Evolutionary conservation across 2,888 invertebrate genomes (phyloP).

Genomic region (Aleiodes testaceus): DNA sequence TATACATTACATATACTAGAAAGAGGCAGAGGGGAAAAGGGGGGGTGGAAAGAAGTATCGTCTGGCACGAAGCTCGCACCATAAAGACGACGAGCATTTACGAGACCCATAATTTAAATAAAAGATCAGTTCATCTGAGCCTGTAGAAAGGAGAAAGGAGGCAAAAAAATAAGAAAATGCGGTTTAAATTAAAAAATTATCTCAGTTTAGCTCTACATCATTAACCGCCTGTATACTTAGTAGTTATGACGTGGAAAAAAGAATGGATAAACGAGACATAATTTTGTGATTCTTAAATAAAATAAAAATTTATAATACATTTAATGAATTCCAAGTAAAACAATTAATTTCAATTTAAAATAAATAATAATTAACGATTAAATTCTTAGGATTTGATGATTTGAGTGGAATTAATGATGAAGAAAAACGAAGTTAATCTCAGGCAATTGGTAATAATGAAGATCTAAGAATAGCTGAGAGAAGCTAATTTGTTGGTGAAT

Average conservation of each 20-base stretch:
- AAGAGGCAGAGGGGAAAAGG: too few species aligned
- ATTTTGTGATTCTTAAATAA: too few species aligned
- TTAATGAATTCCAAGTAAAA: too few species aligned
- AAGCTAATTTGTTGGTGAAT: constrained; percentile 42
- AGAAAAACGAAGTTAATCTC: constrained; percentile 24
- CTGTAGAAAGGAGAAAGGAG: constrained; percentile 17
- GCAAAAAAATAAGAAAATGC: background rate
- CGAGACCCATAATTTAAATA: constrained; percentile 36
- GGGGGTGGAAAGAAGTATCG: constrained; percentile 10
- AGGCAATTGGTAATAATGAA: constrained; percentile 36
- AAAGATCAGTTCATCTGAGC: constrained; percentile 35
- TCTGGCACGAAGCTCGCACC: constrained; percentile 29
- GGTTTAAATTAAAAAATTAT: constrained; percentile 12
- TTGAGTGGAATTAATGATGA: background rate
- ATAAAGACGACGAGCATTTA: constrained; percentile 36
- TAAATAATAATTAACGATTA: too few species aligned
- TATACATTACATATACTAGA: constrained; percentile 11
- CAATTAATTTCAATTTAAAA: too few species aligned
- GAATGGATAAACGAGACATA: too few species aligned
- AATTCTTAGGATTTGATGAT: too few species aligned
- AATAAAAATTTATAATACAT: too few species aligned
- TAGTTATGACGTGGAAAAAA: too few species aligned
- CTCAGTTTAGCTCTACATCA: background rate
- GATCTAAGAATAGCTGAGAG: constrained; percentile 13
- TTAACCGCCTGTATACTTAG: background rate